Conservation (phyloP, 1,140 invertebrate species). For the Portunus trituberculatus region DNA sequence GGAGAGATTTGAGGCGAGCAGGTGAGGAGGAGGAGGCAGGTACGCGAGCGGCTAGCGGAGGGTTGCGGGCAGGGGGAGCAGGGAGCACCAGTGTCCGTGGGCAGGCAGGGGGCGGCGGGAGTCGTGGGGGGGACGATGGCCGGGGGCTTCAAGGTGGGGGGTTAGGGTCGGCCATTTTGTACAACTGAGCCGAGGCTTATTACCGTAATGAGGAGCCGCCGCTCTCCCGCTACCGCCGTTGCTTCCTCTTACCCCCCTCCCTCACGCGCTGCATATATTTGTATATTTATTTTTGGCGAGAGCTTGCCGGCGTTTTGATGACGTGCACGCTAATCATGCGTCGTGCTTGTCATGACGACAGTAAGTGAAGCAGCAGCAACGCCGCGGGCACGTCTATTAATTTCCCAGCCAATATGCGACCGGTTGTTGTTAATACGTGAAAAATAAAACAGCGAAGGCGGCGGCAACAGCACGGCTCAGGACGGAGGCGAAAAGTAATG, state of each 20-base stretch:
- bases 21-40: background rate
- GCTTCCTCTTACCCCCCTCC: background rate
- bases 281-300: background rate
- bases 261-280: background rate
- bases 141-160: background rate
- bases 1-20: slow-evolving; percentile 7
- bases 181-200: slow-evolving; percentile 39
- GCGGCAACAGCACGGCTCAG: background rate
- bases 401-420: no score
- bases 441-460: background rate
- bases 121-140: background rate
- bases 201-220: slow-evolving; percentile 47
- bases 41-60: background rate
- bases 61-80: background rate
- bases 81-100: background rate
- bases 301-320: background rate
- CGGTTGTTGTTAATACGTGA: background rate
- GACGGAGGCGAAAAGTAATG: background rate
- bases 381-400: no score
- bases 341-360: background rate
- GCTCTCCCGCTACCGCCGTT: background rate
- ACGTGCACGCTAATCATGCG: background rate
- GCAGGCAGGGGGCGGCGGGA: background rate
- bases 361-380: background rate
- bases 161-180: slow-evolving; percentile 52